Conservation (phyloP, 2,797 vertebrate species). For the Lycodopsis pacificus region DNA sequence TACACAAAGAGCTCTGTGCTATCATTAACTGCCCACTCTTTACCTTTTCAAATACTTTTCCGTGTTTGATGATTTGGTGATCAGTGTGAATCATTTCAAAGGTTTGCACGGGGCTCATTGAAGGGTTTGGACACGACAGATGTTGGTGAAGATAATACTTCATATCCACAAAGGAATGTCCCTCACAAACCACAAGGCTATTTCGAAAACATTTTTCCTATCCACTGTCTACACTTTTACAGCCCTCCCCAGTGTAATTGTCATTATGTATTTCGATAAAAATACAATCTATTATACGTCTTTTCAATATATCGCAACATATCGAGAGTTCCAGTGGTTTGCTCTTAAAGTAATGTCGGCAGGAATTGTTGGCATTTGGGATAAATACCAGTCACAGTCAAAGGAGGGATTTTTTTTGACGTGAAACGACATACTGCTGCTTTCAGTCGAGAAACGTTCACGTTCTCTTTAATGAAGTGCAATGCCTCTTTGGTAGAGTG, state of each 20-base stretch:
- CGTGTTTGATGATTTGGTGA: conserved; percentile 38
- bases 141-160: conserved; percentile 52
- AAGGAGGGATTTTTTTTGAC: conserved; percentile 3
- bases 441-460: conserved; percentile 10
- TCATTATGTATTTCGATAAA: conserved; percentile 25
- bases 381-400: conserved; percentile 23
- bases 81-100: conserved; percentile 35
- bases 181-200: conserved; percentile 54
- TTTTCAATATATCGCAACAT: neutral
- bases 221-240: conserved; percentile 22
- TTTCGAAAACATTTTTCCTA: conserved; percentile 42
- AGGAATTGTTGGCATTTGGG: conserved; percentile 22
- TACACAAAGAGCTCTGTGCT: conserved; percentile 59
- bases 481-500: neutral
- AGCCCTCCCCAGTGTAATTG: neutral
- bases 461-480: neutral
- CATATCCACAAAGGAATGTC: conserved; percentile 57
- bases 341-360: conserved; percentile 8
- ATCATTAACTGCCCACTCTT: conserved; percentile 64
- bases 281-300: too few species aligned
- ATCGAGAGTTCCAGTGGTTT: neutral
- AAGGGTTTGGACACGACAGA: conserved; percentile 43
- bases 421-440: neutral
- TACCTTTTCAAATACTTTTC: conserved; percentile 54
- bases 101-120: conserved; percentile 47